Base-by-base conservation (phyloP, 2,113 vertebrate genomes). In the Melanerpes formicivorus region DNA sequence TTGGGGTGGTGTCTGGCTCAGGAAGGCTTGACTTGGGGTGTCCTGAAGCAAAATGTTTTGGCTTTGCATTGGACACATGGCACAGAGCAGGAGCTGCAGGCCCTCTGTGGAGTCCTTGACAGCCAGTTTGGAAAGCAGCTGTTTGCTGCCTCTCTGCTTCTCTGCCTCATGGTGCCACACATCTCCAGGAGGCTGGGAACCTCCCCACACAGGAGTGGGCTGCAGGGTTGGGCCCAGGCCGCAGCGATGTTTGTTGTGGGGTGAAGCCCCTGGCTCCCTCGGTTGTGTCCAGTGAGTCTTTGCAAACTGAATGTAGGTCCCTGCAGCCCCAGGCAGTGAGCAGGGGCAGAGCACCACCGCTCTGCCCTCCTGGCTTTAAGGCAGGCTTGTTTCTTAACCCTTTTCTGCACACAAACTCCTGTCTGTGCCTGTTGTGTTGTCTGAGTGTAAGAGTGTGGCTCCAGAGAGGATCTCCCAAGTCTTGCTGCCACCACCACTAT, bases 1-100 rank as follows among this genome's bases (percentile, higher is more conserved):
- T 1, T 8, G 19, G 52, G 0, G 2, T 55, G 66, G 58, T 17
- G 37, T 18, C 50, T 76, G 59, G 37, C 74, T 80, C 62, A 7
- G 34, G 40, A 70, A 62, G n/a, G 32, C 19, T 81, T 54, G 29
- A 4, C 29, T 21, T 62, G 19, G 11, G 9, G 14, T 22, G 13
- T 80, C 60, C 75, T 81, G 58, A 29, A 14, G 70, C 32, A 40
- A 25, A 54, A 29, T 23, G 27, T 27, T 76, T 56, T 60, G 50
- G 18, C 26, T 42, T 65, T 1, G 0, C 5, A 34, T 34, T 48
- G 75, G 37, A 18, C 8, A 0, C 5, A 2, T 21, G 63, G 18
- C 66, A 10, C 2, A 0, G 8, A 1, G 16, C 21, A 18, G 74
- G 21, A 21, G 6, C 11, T 0, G 3, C 17, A 2, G 80, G 12